Evolutionary conservation across 2,797 vertebrate species (phyloP), one percentile per base, ranked within the genome.

Genomic region (Scleropages formosus): DNA sequence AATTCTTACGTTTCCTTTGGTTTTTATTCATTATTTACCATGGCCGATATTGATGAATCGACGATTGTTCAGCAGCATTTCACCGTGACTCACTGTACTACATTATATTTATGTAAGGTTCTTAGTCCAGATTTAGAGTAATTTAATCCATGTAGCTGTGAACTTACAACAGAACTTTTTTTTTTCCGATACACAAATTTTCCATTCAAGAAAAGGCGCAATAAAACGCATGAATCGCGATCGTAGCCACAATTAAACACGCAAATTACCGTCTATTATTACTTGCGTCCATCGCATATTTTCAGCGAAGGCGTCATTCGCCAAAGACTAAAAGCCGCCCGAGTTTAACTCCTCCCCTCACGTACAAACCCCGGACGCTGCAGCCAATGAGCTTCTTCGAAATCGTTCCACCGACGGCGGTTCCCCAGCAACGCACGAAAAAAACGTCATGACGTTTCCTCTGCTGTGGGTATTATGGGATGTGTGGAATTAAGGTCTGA

Each of bases 401-500:
- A 83, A 78, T 83, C 82, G 82, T 88, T 89, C 92, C 88, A 85
- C 86, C 86, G 86, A 88, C 89, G 75, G 88, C 86, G 85, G 85
- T 86, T 92, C 92, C 84, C 89, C 94, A 91, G 93, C 91, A 94
- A 95, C 95, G 84, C 81, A 90, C 89, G 86, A 92, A 39, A 39
- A 39, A 88, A 90, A 94, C 92, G 91, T 93, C 94, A 92, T 96
- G 95, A 97, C 95, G 95, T 96, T 89, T 90, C 85, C 89, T 78
- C 85, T 90, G 89, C 85, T 83, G 87, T 80, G 94, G 95, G 91
- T 96, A 96, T 97, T 97, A 97, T 98, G 96, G 95, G 93, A 93
- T 97, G 93, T 92, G 89, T 85, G 82, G 85, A 89, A 88, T 90
- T 88, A 89, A 87, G 88, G 87, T 86, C 85, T 85, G 87, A 85